Conservation (phyloP, 2,113 vertebrate genomes). For the Dermatemys mawii region DNA sequence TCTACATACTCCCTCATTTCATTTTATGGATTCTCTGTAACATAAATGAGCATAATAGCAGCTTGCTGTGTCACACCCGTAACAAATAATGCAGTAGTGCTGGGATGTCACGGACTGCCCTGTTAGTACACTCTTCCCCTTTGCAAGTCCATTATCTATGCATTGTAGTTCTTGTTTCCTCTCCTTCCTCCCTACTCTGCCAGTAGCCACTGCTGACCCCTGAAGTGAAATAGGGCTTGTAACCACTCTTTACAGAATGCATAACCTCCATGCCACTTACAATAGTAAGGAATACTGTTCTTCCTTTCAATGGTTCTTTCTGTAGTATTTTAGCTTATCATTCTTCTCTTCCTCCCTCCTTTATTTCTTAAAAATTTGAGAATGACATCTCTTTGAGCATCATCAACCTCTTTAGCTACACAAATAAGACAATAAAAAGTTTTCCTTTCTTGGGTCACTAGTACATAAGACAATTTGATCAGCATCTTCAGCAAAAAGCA, state of each 20-base stretch:
- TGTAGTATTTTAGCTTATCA: background rate
- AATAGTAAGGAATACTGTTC: conserved; percentile 11
- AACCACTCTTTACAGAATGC: conserved; percentile 45
- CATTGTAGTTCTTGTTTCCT: background rate
- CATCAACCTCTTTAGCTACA: background rate
- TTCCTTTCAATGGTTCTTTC: conserved; percentile 37
- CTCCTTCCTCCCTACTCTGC: background rate
- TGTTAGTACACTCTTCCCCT: conserved; percentile 7
- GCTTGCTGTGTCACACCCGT: background rate
- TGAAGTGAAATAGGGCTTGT: conserved; percentile 38
- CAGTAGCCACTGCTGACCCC: conserved; percentile 21
- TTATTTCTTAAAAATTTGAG: conserved; percentile 18
- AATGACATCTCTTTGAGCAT: background rate
- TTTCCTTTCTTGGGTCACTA: background rate
- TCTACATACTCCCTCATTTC: background rate
- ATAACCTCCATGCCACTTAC: conserved; percentile 12
- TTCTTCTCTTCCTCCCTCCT: conserved; percentile 8
- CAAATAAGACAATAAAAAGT: background rate
- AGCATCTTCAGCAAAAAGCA: background rate
- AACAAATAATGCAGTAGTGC: background rate
- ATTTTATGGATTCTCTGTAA: background rate
- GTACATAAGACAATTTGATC: background rate
- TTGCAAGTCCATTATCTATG: conserved; percentile 21
- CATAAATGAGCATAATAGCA: background rate
- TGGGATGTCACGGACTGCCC: background rate